These are phyloP conservation scores for Euspilapteryx auroguttella DNA, from an alignment of 2,888 invertebrate species.

Conservation along the genomic window DNA sequence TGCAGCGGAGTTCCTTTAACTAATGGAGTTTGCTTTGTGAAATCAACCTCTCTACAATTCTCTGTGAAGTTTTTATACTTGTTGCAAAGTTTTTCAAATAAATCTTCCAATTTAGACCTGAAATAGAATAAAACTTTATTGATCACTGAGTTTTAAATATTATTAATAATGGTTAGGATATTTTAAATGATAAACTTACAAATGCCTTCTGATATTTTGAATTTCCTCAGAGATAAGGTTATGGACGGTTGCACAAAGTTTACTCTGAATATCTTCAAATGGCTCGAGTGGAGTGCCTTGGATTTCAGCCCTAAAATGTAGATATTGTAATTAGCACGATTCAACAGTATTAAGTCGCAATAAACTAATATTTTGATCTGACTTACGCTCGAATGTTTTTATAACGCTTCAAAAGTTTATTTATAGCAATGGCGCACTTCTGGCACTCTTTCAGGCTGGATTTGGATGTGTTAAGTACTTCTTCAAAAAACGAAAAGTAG, in stretches of 20 bases:
- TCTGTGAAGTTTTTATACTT: slow-evolving; percentile 27
- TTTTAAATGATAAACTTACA: slow-evolving; percentile 17
- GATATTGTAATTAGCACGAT: background rate
- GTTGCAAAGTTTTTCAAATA: slow-evolving; percentile 28
- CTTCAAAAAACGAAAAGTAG: slow-evolving; percentile 53
- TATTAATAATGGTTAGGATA: slow-evolving; percentile 2
- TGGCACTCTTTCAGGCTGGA: slow-evolving; percentile 50
- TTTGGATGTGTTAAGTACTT: slow-evolving; percentile 44
- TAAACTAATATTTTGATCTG: slow-evolving; percentile 9
- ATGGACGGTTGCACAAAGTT: slow-evolving; percentile 32
- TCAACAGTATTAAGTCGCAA: slow-evolving; percentile 2
- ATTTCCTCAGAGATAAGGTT: slow-evolving; percentile 39
- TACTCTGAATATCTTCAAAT: slow-evolving; percentile 36
- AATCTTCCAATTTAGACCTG: slow-evolving; percentile 32
- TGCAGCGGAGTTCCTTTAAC: slow-evolving; percentile 33
- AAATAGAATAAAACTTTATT: too few species aligned
- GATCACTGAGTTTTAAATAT: too few species aligned
- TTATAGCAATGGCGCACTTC: slow-evolving; percentile 48
- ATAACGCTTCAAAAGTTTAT: slow-evolving; percentile 54
- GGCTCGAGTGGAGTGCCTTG: slow-evolving; percentile 37
- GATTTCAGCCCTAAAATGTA: slow-evolving; percentile 36
- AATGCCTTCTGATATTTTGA: slow-evolving; percentile 36
- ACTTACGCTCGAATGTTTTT: slow-evolving; percentile 51
- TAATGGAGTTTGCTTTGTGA: slow-evolving; percentile 17
- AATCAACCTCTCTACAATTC: slow-evolving; percentile 23